These are phyloP conservation scores for Nothocercus nigrocapillus DNA, from an alignment of 2,113 vertebrate species.

Conservation along the genomic window DNA sequence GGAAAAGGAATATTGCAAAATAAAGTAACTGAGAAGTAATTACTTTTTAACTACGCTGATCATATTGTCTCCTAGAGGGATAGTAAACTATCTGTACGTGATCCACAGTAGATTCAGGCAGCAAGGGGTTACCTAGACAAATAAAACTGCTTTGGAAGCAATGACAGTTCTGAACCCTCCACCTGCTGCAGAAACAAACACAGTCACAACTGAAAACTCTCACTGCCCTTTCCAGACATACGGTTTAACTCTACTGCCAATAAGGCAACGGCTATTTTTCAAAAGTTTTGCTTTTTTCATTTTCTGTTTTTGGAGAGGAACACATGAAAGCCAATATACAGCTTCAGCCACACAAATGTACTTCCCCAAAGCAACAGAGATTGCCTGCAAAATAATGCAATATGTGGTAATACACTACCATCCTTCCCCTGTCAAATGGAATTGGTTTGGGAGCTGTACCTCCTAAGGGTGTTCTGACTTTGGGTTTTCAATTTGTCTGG, in stretches of 20 bases:
- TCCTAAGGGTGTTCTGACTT: neutral
- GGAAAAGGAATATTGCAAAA: constrained; percentile 12
- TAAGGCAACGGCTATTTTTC: neutral
- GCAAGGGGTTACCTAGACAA: neutral
- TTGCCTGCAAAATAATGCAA: neutral
- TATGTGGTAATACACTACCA: neutral
- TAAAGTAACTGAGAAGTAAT: neutral
- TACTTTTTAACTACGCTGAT: constrained; percentile 21
- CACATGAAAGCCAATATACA: neutral
- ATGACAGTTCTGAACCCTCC: neutral
- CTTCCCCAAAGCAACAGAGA: neutral
- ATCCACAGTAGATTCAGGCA: neutral
- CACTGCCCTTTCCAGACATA: neutral
- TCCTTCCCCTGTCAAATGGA: neutral
- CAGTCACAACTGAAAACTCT: neutral
- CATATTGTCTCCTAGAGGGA: neutral
- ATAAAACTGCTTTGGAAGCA: constrained; percentile 20
- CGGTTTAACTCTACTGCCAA: neutral
- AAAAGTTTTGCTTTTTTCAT: neutral
- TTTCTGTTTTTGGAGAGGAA: neutral
- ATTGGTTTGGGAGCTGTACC: neutral
- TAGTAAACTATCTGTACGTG: neutral
- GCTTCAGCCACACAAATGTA: neutral
- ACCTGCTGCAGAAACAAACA: neutral
- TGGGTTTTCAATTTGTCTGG: neutral